phyloP scores from a whole-genome alignment of 2,797 vertebrate genomes.

The Thunnus albacares region DNA sequence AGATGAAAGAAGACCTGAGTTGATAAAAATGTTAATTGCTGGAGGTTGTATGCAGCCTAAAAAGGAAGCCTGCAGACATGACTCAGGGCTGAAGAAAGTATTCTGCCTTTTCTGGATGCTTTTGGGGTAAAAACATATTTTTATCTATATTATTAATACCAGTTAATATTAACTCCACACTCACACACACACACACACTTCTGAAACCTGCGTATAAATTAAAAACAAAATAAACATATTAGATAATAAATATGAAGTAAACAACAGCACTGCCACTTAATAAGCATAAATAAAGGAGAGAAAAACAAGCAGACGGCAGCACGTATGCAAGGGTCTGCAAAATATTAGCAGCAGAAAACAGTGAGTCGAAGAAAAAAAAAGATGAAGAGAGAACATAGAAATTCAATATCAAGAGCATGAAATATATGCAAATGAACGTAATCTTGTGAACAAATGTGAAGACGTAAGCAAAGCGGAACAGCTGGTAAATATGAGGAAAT shows the following conservation, averaged over 20 bases:
- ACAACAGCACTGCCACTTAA: background rate
- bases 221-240: background rate
- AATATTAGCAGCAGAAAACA: constrained; percentile 11
- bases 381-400: background rate
- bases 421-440: constrained; percentile 36
- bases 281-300: constrained; percentile 14
- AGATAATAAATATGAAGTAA: constrained; percentile 21
- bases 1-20: too few species aligned
- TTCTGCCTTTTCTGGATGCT: too few species aligned
- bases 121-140: too few species aligned
- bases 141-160: too few species aligned
- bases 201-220: too few species aligned
- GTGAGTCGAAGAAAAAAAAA: background rate
- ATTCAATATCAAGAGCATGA: constrained; percentile 15
- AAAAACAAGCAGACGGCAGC: background rate
- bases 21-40: too few species aligned
- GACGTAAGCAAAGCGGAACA: constrained; percentile 3
- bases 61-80: too few species aligned
- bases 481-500: background rate
- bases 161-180: too few species aligned
- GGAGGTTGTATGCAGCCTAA: too few species aligned
- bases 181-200: too few species aligned
- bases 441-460: constrained; percentile 18
- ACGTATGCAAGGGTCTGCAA: background rate
- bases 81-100: too few species aligned